Base-by-base conservation (phyloP, 2,888 invertebrate species). In the Euclidia mi region DNA sequence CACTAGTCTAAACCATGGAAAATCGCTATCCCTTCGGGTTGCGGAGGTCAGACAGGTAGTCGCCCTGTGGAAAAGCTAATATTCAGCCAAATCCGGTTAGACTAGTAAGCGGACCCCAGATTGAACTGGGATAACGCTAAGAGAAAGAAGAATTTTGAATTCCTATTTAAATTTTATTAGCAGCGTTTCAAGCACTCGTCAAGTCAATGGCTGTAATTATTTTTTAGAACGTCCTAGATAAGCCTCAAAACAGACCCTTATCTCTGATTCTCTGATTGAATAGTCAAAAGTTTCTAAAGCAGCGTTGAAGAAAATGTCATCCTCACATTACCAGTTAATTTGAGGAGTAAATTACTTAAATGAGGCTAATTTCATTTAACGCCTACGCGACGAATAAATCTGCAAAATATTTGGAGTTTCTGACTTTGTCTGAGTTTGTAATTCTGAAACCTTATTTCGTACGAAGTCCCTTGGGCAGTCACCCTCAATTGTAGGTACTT, bases 171-270 rank as follows among this genome's bases (percentile, higher is more conserved):
- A 9, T 25, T 35, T 12, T 29, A 31, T 31, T 47, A 17, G 10
- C 2, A 3, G 29, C 10, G 3, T 47, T 47, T 38, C 2, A 2
- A 18, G 47, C 17, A 10, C 6, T 38, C 10, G 18, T 9, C 14
- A 2, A 28, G n/a, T 37, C 29, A 47, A 47, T 38, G 18, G 17
- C 12, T 17, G 2, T 11, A 46, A 38, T 18, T 17, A 37, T 46
- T n/a, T 29, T 12, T 20, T 1, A 32, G 6, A 25, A 4, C 18
- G 18, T 43, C 18, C 7, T 7, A 38, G n/a, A 38, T 38, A 38
- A 38, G n/a, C 18, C 38, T 18, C 11, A 25, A 35, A 3, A 4
- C 35, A 14, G 1, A 2, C 4, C 6, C 7, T 15, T 35, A 6
- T 15, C 20, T 0, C 35, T 7, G 7, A 11, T 32, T 32, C 11